Conservation (phyloP, 2,797 vertebrate genomes). For the Lepilemur ruficaudatus region DNA sequence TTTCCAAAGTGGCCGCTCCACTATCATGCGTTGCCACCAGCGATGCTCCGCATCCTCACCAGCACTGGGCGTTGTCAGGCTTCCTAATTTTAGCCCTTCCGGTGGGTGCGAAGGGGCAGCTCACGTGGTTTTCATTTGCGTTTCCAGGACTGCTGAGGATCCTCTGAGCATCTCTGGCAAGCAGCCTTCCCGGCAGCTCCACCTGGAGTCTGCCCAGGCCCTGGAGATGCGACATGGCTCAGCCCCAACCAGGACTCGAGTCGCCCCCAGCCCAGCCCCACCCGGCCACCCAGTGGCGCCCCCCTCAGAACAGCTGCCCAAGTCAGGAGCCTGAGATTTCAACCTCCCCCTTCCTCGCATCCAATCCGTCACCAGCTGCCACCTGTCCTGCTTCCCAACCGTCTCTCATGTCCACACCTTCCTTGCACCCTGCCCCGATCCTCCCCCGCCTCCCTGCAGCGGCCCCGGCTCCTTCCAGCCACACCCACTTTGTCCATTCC, state of each 20-base stretch:
- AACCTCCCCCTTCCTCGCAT: no score
- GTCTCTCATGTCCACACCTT: accelerated
- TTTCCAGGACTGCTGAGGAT: background rate
- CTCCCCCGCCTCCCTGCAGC: background rate
- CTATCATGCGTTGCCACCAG: background rate
- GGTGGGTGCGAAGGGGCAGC: background rate
- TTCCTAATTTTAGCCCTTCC: background rate
- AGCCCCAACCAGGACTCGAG: background rate
- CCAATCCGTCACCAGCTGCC: background rate
- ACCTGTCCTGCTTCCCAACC: no score
- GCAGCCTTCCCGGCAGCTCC: background rate
- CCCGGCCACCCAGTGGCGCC: background rate
- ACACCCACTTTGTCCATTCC: accelerated
- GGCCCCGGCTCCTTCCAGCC: background rate
- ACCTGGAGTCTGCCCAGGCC: background rate
- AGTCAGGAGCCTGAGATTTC: background rate
- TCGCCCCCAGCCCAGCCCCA: background rate
- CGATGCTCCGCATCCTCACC: background rate
- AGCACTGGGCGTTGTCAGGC: background rate
- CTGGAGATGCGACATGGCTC: background rate
- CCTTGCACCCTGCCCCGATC: background rate
- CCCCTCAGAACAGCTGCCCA: background rate
- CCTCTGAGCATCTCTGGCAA: background rate
- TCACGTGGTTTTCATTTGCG: background rate
- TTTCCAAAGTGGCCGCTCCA: background rate